phyloP scores from a whole-genome alignment of 2,888 invertebrate genomes.

The Sinhomidia bicolor region DNA sequence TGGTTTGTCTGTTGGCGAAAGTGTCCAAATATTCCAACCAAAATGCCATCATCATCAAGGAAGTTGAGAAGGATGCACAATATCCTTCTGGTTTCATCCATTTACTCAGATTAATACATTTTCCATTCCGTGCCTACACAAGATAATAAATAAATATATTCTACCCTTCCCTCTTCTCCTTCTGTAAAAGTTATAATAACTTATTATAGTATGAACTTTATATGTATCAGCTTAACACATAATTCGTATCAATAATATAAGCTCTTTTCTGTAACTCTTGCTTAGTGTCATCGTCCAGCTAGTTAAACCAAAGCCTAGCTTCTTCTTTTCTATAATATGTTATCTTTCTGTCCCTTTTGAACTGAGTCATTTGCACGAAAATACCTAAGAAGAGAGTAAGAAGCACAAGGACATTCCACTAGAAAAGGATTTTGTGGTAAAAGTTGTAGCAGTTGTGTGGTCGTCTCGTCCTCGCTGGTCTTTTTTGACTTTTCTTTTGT shows the following conservation, averaged over 20 bases:
- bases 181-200: too few relatives aligned
- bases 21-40: too few relatives aligned
- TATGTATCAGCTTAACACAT: not conserved
- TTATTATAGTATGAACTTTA: not conserved
- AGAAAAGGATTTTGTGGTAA: constrained; percentile 47
- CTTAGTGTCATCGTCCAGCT: constrained; percentile 44
- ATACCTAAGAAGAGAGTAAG: not conserved
- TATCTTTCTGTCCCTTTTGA: not conserved
- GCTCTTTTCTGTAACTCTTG: constrained; percentile 35
- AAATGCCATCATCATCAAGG: too few relatives aligned
- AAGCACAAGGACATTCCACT: not conserved
- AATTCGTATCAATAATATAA: constrained; percentile 26
- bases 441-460: not conserved
- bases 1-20: too few relatives aligned
- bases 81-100: too few relatives aligned
- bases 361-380: not conserved
- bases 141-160: too few relatives aligned
- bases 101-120: too few relatives aligned
- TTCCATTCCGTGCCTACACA: too few relatives aligned
- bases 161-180: too few relatives aligned
- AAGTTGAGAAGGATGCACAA: too few relatives aligned
- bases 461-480: not conserved
- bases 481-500: constrained; percentile 42
- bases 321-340: not conserved
- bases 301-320: not conserved